Evolutionary conservation across 2,113 vertebrate species (phyloP), one percentile per base, ranked within the genome.

Genomic region (Onychostoma macrolepis): DNA sequence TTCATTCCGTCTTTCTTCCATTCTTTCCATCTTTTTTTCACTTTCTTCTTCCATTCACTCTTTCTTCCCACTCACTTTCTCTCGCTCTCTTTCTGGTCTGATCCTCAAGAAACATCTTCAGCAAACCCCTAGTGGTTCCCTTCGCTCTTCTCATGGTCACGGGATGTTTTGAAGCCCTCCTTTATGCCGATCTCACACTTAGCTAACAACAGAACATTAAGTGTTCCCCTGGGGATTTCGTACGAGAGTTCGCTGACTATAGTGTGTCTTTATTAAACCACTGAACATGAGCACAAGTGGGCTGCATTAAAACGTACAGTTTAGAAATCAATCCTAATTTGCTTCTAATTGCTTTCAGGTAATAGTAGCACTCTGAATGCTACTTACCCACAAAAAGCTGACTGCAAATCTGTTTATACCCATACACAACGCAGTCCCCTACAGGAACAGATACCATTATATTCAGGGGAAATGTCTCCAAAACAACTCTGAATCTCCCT

Each of bases 401-500:
- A 1, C 41, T 48, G 26, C 9, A 19, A 83, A 71, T 43, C 81
- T 50, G 41, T 53, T 83, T 48, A 69, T 67, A 5, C 80, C 63
- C 65, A 30, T 83, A 48, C 63, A 65, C 10, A 24, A 50, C 26
- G 24, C 21, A 80, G 33, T 41, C 53, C 24, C 53, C 36, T 61
- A 38, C 43, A 69, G 17, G 4, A 80, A 50, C 12, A 76, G 58
- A 69, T 82, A 61, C 24, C 43, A 38, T 36, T 48, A 76, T 78
- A 80, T 87, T n/a, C 81, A 38, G 80, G 67, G 53, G 53, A 87
- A 78, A 85, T 80, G 81, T 50, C 67, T 87, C 83, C 90, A 87
- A 90, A 85, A 90, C 91, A 92, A 89, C 90, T 92, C 92, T 92
- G 93, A 94, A 94, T 95, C 94, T 90, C 87, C 90, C 90, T 87